Base-by-base conservation (phyloP, 2,888 invertebrate species). In the Odontocolon sp. region DNA sequence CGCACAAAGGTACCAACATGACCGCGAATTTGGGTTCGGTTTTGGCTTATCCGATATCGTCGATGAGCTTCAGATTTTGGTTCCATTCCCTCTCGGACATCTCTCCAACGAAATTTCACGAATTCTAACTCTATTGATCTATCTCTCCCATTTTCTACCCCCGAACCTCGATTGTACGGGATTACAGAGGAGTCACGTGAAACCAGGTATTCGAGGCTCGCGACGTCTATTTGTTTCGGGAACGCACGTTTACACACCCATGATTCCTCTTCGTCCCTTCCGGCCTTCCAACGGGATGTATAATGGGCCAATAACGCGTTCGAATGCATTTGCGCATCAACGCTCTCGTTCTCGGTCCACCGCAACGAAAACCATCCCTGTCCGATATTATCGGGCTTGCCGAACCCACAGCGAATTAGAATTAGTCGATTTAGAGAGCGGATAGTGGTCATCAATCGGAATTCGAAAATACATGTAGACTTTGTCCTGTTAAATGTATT, bases 281-380 rank as follows among this genome's bases (percentile, higher is more conserved):
- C 18, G 18, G 14, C 16, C 38, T 18, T 16, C 11, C 36, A n/a
- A n/a, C 18, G 45, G n/a, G 52, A 73, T 38, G 71, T 70, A 77
- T 82, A 82, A 82, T 68, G 77, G 72, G 77, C 75, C 76, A 81
- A 78, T 82, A 82, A 81, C 76, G 71, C 64, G 66, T 76, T 33
- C 56, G 59, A 72, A 77, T 74, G 38, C 54, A 76, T 76, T 78
- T 59, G 75, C 28, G 42, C 14, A 38, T 70, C 54, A 42, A 56
- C 56, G 61, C 31, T 69, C 45, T 56, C 38, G 23, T 11, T 47
- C 56, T 33, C 26, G 64, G 2, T 64, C 33, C 16, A 73, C 63
- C 59, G 33, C 66, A 23, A 61, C 61, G 28, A 69, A 73, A 69
- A 59, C 74, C 70, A 54, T 61, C 54, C 52, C 52, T 47, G 50